Evolutionary conservation across 2,888 invertebrate genomes (phyloP).

Genomic region (Gonocerus acuteangulatus): DNA sequence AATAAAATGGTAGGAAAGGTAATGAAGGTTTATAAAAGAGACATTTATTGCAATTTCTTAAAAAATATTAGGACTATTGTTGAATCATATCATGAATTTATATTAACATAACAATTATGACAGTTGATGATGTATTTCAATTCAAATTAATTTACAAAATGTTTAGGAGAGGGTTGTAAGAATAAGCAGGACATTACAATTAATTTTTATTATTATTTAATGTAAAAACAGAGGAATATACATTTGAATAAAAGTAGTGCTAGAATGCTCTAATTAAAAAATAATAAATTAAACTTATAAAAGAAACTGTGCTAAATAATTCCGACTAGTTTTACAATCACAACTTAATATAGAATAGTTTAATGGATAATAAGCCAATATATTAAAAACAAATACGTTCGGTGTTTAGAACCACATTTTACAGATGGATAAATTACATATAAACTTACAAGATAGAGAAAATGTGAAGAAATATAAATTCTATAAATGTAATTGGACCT

Average conservation of each 20-base stretch:
- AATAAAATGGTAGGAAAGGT: too few species aligned
- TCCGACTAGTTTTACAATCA: slow-evolving; percentile 19
- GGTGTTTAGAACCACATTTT: slow-evolving; percentile 10
- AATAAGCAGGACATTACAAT: neutral
- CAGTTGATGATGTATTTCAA: too few species aligned
- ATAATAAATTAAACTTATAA: too few species aligned
- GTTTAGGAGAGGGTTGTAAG: too few species aligned
- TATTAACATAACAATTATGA: neutral
- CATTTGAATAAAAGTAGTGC: neutral
- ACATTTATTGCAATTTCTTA: too few species aligned
- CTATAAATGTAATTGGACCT: slow-evolving; percentile 11
- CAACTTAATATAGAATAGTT: slow-evolving; percentile 14
- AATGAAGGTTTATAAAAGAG: too few species aligned
- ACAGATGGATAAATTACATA: neutral
- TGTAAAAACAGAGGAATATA: neutral
- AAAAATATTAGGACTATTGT: too few species aligned
- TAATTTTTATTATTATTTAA: neutral
- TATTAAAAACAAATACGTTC: neutral
- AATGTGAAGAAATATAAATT: neutral
- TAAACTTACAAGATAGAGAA: slow-evolving; percentile 10
- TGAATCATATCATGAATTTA: neutral
- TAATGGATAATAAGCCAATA: slow-evolving; percentile 2
- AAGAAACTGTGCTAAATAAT: slow-evolving; percentile 2
- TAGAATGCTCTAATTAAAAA: neutral
- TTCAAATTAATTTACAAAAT: too few species aligned